Conservation (phyloP, 2,888 invertebrate species). For the Linyphia triangularis region DNA sequence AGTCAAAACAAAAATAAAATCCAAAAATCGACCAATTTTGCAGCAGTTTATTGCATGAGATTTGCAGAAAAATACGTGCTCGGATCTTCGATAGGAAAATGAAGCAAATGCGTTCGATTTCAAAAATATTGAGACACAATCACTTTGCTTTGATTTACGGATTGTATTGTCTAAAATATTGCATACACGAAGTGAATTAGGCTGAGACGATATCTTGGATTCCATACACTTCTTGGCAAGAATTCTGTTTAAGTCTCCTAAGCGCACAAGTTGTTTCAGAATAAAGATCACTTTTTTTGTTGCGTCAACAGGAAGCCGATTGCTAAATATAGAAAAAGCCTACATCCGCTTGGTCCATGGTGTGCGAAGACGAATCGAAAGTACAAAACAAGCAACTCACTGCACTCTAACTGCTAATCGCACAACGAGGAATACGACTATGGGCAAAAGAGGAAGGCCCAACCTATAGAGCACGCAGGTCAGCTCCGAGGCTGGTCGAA, state of each 20-base stretch:
- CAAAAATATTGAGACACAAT: neutral
- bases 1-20: neutral
- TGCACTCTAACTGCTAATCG: neutral
- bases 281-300: slow-evolving; percentile 1
- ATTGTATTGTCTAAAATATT: slow-evolving; percentile 3
- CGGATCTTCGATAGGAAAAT: neutral
- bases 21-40: slow-evolving; percentile 3
- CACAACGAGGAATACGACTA: neutral
- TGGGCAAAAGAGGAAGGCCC: too few species aligned
- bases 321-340: slow-evolving; percentile 3
- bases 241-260: neutral
- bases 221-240: slow-evolving; percentile 3
- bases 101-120: slow-evolving; percentile 3
- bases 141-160: slow-evolving; percentile 3
- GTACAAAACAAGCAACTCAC: neutral
- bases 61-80: neutral
- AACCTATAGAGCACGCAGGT: too few species aligned
- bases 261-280: slow-evolving; percentile 3
- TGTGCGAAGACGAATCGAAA: neutral
- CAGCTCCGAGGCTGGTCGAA: too few species aligned
- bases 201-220: neutral
- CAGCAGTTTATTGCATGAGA: neutral
- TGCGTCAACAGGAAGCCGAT: neutral
- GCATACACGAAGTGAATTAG: neutral
- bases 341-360: neutral